phyloP scores from a whole-genome alignment of 2,797 vertebrate species.

The Mergus octosetaceus region DNA sequence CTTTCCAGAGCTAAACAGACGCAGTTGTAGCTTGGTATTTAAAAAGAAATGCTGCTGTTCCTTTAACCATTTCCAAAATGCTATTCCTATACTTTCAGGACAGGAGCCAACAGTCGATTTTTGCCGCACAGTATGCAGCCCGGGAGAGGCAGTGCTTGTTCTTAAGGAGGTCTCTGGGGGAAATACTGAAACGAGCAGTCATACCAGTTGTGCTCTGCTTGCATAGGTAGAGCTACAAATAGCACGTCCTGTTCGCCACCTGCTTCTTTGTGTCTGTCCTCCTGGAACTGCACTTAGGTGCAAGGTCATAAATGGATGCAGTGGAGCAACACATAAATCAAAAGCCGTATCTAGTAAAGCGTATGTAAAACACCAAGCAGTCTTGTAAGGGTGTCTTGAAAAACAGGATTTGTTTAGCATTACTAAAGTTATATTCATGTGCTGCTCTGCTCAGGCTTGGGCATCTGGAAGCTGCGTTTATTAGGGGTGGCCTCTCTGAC shows the following conservation, averaged over 20 bases:
- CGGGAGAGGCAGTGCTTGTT: not conserved
- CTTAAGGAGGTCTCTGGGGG: constrained; percentile 19
- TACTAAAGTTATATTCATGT: not conserved
- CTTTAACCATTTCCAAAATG: constrained; percentile 47
- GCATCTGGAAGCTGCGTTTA: not conserved
- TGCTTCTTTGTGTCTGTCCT: constrained; percentile 4
- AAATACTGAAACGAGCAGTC: constrained; percentile 2
- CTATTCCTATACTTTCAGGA: not conserved
- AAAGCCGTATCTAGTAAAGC: not conserved
- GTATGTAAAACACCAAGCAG: not conserved
- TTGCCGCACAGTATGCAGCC: not conserved
- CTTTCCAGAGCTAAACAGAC: not conserved
- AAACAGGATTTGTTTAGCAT: not conserved
- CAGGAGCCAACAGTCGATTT: not conserved
- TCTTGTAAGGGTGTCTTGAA: constrained; percentile 20
- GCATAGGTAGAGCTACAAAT: constrained; percentile 29
- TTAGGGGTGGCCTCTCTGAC: not conserved
- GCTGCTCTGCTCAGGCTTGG: not conserved
- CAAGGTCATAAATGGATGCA: not conserved
- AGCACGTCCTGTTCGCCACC: not conserved
- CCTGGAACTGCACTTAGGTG: not conserved
- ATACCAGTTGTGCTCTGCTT: not conserved
- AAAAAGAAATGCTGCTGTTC: not conserved
- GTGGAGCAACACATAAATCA: constrained; percentile 17
- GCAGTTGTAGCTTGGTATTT: not conserved